Evolutionary conservation across 2,888 invertebrate genomes (phyloP), one percentile per base, ranked within the genome.

Genomic region (Patella ulyssiponensis): DNA sequence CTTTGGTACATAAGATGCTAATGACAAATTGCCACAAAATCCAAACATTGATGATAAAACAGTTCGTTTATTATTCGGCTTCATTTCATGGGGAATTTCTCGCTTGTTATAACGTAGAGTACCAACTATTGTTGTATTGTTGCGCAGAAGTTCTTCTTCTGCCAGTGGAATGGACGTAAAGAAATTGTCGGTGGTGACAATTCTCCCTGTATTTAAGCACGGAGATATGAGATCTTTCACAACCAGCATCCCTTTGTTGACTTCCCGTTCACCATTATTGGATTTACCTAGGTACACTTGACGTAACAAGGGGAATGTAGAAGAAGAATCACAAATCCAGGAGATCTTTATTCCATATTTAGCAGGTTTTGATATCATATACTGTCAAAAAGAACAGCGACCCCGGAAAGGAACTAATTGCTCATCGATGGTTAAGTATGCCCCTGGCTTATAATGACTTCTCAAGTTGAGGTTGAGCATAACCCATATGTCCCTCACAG

Each of bases 71-170:
- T 4, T 64, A 64, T 23, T 64, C 4, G 64, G 64, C 23, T 64
- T 64, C 64, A 64, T 64, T 64, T 64, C 64, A 64, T n/a, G 64
- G 3, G 64, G 64, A 20, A 64, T 20, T n/a, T 64, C 64, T n/a
- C 1, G n/a, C 23, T 64, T 64, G 64, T 64, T 64, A 9, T 64
- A 17, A 20, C 64, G 64, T 20, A 64, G 64, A 23, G 64, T 64
- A 64, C n/a, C n/a, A n/a, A n/a, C n/a, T 20, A 64, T 64, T 64
- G 64, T 64, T n/a, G 64, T 64, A 9, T 64, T 64, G 64, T 64
- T 64, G n/a, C 20, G 5, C n/a, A 64, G 15, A 58, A 58, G 64
- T 20, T 64, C 64, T 20, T n/a, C 23, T 12, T n/a, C 64, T n/a
- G n/a, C n/a, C 23, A 64, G 20, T 64, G 64, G 64, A 20, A 64